phyloP scores from a whole-genome alignment of 1,140 invertebrate genomes.

The Anoplolepis gracilipes region DNA sequence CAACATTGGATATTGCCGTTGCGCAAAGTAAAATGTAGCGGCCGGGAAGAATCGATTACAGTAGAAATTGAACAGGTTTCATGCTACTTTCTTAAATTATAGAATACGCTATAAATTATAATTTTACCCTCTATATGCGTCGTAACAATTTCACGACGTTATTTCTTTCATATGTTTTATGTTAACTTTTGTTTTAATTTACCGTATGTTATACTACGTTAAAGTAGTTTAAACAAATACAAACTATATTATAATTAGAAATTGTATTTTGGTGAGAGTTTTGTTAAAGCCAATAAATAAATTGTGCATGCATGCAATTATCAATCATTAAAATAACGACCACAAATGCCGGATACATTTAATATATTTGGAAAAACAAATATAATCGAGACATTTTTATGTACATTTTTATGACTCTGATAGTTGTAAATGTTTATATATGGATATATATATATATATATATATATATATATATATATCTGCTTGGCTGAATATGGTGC shows the following conservation, averaged over 20 bases:
- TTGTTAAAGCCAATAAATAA: not conserved
- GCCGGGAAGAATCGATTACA: not conserved
- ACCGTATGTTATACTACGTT: not conserved
- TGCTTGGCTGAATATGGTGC: no score
- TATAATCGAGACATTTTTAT: not conserved
- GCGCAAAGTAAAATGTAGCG: not conserved
- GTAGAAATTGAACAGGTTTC: slow-evolving; percentile 10
- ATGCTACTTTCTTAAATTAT: not conserved
- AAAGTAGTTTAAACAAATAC: not conserved
- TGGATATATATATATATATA: not conserved
- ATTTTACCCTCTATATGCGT: not conserved
- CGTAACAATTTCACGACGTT: not conserved
- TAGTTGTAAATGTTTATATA: slow-evolving; percentile 20
- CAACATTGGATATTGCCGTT: not conserved
- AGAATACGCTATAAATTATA: not conserved
- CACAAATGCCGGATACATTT: not conserved
- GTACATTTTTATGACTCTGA: not conserved
- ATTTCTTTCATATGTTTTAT: not conserved
- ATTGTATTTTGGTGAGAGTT: not conserved
- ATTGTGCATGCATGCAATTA: not conserved
- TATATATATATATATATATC: no score
- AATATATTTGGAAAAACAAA: not conserved
- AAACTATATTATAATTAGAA: slow-evolving; percentile 1
- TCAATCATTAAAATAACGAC: not conserved
- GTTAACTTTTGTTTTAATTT: not conserved